Conservation (phyloP, 1,140 invertebrate species). For the Drosophila truncata region DNA sequence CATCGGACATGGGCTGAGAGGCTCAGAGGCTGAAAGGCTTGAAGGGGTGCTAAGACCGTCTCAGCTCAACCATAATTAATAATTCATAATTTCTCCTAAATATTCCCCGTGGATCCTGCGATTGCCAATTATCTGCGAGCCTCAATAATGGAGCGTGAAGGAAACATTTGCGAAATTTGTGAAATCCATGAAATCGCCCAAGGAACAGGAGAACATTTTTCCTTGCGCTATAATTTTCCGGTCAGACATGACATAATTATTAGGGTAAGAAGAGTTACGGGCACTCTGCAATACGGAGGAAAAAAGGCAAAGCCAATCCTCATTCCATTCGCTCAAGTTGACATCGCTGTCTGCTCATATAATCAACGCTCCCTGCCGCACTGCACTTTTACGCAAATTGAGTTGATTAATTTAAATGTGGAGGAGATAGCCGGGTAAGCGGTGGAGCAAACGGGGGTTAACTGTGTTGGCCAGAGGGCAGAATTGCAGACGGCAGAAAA, state of each 20-base stretch:
- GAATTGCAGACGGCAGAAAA: constrained; percentile 79
- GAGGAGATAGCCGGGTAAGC: constrained; percentile 3
- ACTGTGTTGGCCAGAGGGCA: constrained; percentile 72
- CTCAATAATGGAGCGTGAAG: constrained; percentile 67
- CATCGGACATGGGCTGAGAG: constrained; percentile 21
- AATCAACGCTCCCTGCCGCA: constrained; percentile 29
- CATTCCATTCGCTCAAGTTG: constrained; percentile 22
- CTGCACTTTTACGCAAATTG: constrained; percentile 74
- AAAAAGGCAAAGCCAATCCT: neutral
- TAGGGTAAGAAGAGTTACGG: constrained; percentile 49
- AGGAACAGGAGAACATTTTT: constrained; percentile 29
- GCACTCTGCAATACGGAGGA: neutral
- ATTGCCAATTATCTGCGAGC: constrained; percentile 54
- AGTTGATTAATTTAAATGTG: constrained; percentile 79
- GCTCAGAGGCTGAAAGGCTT: neutral
- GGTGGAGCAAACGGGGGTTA: constrained; percentile 31
- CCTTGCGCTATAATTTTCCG: constrained; percentile 45
- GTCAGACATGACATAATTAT: constrained; percentile 75
- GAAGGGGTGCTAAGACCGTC: constrained; percentile 25
- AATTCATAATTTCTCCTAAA: constrained; percentile 73
- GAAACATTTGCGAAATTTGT: constrained; percentile 62
- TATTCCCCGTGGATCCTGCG: constrained; percentile 17
- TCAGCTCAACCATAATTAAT: constrained; percentile 65
- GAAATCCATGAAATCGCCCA: constrained; percentile 71
- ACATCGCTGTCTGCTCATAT: constrained; percentile 33